phyloP scores from a whole-genome alignment of 2,113 vertebrate genomes.

The Campylomormyrus tamandua region DNA sequence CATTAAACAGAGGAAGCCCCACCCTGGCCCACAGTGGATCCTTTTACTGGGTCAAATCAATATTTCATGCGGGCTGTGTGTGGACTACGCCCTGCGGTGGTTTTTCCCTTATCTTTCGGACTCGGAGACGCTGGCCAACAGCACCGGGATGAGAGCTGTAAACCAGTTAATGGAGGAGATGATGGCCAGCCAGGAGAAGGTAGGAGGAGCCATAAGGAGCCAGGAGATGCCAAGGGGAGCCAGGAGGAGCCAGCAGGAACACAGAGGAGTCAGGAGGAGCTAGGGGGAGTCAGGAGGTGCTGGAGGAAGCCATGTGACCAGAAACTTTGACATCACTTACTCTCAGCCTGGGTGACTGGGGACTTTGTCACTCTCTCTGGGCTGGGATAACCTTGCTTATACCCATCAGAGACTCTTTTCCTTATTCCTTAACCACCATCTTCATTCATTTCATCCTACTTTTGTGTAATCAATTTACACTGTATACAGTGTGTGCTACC shows the following conservation, averaged over 20 bases:
- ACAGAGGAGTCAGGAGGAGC: neutral
- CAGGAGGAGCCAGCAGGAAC: neutral
- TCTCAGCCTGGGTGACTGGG: neutral
- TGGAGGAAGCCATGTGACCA: neutral
- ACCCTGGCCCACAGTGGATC: neutral
- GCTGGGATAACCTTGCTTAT: neutral
- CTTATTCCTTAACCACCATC: neutral
- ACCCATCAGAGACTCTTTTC: neutral
- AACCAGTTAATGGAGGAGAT: neutral
- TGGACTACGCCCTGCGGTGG: neutral
- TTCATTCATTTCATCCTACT: neutral
- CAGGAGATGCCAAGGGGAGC: neutral
- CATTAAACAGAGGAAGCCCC: neutral
- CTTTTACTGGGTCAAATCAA: conserved; percentile 20
- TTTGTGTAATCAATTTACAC: neutral
- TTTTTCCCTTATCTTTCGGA: conserved; percentile 4
- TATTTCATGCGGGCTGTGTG: conserved; percentile 20
- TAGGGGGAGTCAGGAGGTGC: neutral
- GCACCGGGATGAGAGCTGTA: neutral
- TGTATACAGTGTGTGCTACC: neutral
- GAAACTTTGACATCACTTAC: neutral
- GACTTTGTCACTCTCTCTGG: neutral
- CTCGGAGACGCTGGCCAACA: neutral
- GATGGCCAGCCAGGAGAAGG: neutral
- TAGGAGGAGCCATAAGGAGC: neutral